Base-by-base conservation (phyloP, 2,797 vertebrate species). In the Chloroceryle inda region DNA sequence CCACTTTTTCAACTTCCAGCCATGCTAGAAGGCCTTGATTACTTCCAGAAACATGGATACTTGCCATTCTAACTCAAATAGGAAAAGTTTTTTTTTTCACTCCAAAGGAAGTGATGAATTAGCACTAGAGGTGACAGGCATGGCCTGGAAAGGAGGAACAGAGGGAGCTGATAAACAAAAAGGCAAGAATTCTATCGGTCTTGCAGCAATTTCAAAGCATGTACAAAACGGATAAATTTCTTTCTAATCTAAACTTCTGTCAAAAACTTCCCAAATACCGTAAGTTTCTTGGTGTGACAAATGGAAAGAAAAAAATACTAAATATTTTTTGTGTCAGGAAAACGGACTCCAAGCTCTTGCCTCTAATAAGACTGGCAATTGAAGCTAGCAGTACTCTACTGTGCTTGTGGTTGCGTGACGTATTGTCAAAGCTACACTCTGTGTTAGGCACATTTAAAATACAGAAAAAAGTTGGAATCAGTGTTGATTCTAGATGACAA, bases 261-360 rank as follows among this genome's bases (percentile, higher is more conserved):
- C n/a, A 55, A 2, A 69, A n/a, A 35, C 7, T 31, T 11, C 7
- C 4, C 11, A 56, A 50, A 24, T 27, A 47, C 10, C 40, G 40
- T 3, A 52, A 44, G 11, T 3, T 17, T 37, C 19, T 14, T 26
- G 8, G 31, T 11, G 9, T 47, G 16, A 4, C 9, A 62, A 13
- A 2, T 33, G 13, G 31, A 37, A 37, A 17, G n/a, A 24, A 44
- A 49, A 2, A 58, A 3, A 0, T 4, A 35, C 0, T 17, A 7
- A 33, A 49, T 61, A 23, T 0, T 5, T n/a, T 33, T 53, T 35
- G 6, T 8, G 9, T 26, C 13, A 72, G 16, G 13, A 42, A 35
- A 74, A 35, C 22, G 21, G 4, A 31, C 6, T 18, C 10, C 6
- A 66, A 29, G 33, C 1, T 8, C 2, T 14, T 45, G 7, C 2